Evolutionary conservation across 2,888 invertebrate species (phyloP), one percentile per base, ranked within the genome.

Genomic region (Brachyopa scutellaris): DNA sequence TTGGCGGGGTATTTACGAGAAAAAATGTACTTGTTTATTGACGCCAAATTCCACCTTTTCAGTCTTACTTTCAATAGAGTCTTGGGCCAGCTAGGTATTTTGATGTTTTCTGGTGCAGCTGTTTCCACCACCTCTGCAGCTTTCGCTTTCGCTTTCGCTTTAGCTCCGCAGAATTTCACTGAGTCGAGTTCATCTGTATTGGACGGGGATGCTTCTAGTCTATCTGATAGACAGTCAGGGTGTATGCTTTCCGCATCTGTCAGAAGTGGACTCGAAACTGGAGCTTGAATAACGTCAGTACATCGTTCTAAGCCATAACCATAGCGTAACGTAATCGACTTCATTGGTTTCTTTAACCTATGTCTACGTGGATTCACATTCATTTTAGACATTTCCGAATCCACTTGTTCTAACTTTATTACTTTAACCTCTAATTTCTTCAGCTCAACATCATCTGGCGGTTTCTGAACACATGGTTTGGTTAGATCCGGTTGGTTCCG

Each of bases 341-440:
- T 49, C 1, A 11, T 8, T 11, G 73, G 51, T 15, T 59, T 73
- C 11, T 73, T 73, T 6, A 45, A 57, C 9, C n/a, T n/a, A n/a
- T n/a, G n/a, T n/a, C n/a, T n/a, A n/a, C n/a, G n/a, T n/a, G n/a
- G n/a, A n/a, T n/a, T n/a, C n/a, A 11, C 51, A 1, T 38, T 59
- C n/a, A 11, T 36, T 11, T 29, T 8, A 23, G 23, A 6, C 7
- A 31, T 8, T 23, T 78, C 64, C 0, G 29, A 2, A 7, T 74
- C 74, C 17, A 26, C 15, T 13, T 61, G 62, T 33, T 80, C 74
- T 1, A 21, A 47, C 13, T 69, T 76, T 2, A 80, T 80, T 21
- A 13, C 45, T 29, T 61, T 74, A 0, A 74, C 9, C 11, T 67
- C 73, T 7, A 57, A 11, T 17, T 67, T 29, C 9, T 72, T 72